These are phyloP conservation scores for Eurypyga helias DNA, from an alignment of 2,113 vertebrate genomes.

Conservation along the genomic window DNA sequence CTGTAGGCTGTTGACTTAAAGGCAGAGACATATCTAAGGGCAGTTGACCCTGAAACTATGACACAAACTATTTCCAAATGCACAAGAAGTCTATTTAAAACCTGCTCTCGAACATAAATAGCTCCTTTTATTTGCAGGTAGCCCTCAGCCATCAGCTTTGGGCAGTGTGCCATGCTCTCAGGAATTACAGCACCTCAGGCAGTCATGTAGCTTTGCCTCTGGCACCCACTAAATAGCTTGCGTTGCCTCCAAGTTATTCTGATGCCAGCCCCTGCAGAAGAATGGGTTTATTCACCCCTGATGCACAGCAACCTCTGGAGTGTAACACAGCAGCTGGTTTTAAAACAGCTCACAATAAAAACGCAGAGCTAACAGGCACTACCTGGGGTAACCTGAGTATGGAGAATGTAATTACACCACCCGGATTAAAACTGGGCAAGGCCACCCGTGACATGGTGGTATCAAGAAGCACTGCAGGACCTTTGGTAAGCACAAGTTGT, in stretches of 20 bases:
- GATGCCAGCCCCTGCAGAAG: neutral
- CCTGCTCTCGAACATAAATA: conserved; percentile 41
- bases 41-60: conserved; percentile 39
- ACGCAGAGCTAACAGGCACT: neutral
- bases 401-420: neutral
- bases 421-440: neutral
- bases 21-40: neutral
- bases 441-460: neutral
- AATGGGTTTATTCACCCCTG: neutral
- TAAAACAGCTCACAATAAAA: neutral
- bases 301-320: neutral
- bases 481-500: neutral
- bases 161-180: neutral
- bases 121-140: conserved; percentile 37
- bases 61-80: conserved; percentile 25
- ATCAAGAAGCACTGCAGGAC: neutral
- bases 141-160: conserved; percentile 11
- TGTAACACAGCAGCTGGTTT: neutral
- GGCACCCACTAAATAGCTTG: neutral
- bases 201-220: neutral
- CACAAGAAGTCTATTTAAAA: conserved; percentile 42
- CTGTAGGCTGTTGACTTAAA: neutral
- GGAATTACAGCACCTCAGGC: conserved; percentile 35
- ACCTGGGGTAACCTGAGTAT: neutral
- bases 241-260: neutral